A percentile compares a stretch with the other conserved stretches of the same genome.
Conservation (phyloP, 2,888 invertebrate genomes). For the Leptinotarsa tumamoca region DNA sequence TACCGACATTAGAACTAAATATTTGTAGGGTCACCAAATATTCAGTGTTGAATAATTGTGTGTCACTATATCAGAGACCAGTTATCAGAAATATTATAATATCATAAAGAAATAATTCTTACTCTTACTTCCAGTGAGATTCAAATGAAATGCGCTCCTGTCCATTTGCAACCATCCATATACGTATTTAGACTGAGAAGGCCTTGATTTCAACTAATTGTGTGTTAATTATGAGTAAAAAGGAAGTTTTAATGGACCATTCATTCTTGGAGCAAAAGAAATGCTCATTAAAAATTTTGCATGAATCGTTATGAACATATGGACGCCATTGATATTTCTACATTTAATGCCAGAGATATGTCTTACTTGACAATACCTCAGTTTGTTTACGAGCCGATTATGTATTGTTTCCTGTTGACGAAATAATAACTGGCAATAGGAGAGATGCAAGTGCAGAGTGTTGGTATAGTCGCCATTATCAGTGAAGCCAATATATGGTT, state of each 20-base stretch:
- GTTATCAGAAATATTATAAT: too few species aligned
- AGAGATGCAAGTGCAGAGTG: too few species aligned
- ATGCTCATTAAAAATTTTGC: constrained; percentile 45
- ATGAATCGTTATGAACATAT: constrained; percentile 29
- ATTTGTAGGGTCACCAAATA: too few species aligned
- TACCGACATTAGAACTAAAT: too few species aligned
- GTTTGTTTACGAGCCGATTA: constrained; percentile 25
- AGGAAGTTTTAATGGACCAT: constrained; percentile 49
- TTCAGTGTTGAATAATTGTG: too few species aligned
- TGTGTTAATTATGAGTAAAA: constrained; percentile 46
- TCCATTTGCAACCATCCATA: constrained; percentile 23
- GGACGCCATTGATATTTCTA: constrained; percentile 32
- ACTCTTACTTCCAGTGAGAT: too few species aligned
- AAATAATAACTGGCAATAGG: neutral
- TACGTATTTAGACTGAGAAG: constrained; percentile 38
- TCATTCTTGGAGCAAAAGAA: constrained; percentile 41
- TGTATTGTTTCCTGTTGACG: constrained; percentile 24
- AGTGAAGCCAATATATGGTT: too few species aligned
- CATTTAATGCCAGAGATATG: constrained; percentile 8
- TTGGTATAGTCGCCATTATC: too few species aligned
- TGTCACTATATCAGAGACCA: too few species aligned
- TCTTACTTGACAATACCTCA: constrained; percentile 22
- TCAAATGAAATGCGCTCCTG: constrained; percentile 2
- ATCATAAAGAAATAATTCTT: too few species aligned
- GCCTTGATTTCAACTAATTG: constrained; percentile 49